A percentile compares a stretch with the other conserved stretches of the same genome.
phyloP scores from a whole-genome alignment of 2,888 invertebrate species.

The Oligia latruncula region DNA sequence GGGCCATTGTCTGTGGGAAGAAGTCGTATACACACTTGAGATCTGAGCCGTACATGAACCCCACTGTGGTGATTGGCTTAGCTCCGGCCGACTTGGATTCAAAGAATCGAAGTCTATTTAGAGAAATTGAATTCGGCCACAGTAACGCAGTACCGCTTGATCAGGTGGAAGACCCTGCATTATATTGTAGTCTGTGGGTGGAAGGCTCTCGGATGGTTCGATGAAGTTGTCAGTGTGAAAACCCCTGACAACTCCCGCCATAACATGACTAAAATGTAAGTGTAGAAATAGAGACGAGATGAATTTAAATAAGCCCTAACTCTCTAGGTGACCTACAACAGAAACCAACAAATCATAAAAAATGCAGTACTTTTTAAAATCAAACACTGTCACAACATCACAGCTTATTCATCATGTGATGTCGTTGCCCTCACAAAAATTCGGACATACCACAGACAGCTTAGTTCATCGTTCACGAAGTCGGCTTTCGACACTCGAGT shows the following conservation, averaged over 20 bases:
- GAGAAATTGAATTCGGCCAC: no score
- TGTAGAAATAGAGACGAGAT: not conserved
- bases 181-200: no score
- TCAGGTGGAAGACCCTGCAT: no score
- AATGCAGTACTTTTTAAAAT: slow-evolving; percentile 8
- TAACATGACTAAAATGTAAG: not conserved
- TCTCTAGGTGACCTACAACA: slow-evolving; percentile 19
- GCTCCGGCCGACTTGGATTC: no score
- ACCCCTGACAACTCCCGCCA: not conserved
- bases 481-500: slow-evolving; percentile 70
- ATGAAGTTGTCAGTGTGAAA: no score
- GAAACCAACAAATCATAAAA: slow-evolving; percentile 8
- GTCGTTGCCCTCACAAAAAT: slow-evolving; percentile 73
- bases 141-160: no score
- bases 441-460: slow-evolving; percentile 70
- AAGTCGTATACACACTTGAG: no score
- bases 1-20: not conserved
- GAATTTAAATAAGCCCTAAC: not conserved
- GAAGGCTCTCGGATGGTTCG: not conserved
- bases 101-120: no score
- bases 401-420: slow-evolving; percentile 58
- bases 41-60: no score
- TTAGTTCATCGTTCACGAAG: slow-evolving; percentile 69
- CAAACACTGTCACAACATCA: slow-evolving; percentile 36
- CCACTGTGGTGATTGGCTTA: no score